Evolutionary conservation across 2,888 invertebrate species (phyloP), one percentile per base, ranked within the genome.

Genomic region (Pelosia muscerda): DNA sequence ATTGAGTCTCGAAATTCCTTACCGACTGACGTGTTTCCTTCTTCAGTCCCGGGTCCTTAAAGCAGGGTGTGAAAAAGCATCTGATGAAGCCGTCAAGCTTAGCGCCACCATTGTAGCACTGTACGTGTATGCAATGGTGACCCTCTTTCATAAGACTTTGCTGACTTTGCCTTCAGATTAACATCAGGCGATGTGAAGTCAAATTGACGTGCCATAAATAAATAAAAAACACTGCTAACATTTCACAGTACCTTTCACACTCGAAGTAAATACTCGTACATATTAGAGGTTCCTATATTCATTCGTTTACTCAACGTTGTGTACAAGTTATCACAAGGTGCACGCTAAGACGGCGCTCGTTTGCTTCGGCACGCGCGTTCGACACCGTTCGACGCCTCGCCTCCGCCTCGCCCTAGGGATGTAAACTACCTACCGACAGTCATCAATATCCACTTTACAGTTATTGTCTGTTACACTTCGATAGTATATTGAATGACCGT

Each of bases 351-450:
- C 93, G 89, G 69, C 64, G 77, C 79, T 62, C 87, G 86, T 86
- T 91, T 93, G 94, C 93, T 83, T 82, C 79, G 90, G 91, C 94
- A 94, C 93, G 93, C 84, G 84, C 91, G 71, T 71, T 81, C 85
- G 83, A 82, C 79, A 77, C 49, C 78, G 75, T 69, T 73, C 77
- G 64, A 55, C 63, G 49, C 38, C 25, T 26, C 57, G 8, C 59
- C n/a, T n/a, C n/a, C 34, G 19, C 23, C 59, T 26, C 62, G 10
- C 66, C 49, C 49, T 78, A 76, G 79, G 79, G 79, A 81, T 72
- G 81, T 81, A 74, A 79, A 75, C 73, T 78, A 75, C 73, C 73
- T 78, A 75, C 73, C 72, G 72, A 72, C 69, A 34, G 73, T 74
- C 76, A 73, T 79, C 71, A 75, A 81, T 75, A 68, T 72, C 70